A percentile compares a stretch with the other conserved stretches of the same genome.
These are phyloP conservation scores for Brachynemurus nebulosus DNA, from an alignment of 2,888 invertebrate genomes.

Conservation along the genomic window DNA sequence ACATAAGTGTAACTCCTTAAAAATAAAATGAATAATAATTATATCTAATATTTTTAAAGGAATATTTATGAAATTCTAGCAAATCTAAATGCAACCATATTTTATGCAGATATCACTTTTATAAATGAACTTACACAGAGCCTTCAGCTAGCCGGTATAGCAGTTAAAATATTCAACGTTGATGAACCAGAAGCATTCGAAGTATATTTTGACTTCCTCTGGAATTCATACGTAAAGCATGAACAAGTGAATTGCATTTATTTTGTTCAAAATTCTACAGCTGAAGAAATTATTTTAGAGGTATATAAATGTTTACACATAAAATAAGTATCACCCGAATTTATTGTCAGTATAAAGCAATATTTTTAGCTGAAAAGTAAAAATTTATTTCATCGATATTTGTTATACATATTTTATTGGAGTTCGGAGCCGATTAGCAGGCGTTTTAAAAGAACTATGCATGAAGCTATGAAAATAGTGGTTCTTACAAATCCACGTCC, in stretches of 20 bases:
- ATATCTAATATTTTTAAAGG: too few species aligned
- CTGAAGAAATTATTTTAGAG: constrained; percentile 40
- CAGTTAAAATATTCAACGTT: constrained; percentile 26
- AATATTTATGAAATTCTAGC: too few species aligned
- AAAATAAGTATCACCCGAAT: too few species aligned
- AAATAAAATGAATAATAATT: too few species aligned
- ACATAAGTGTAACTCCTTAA: too few species aligned
- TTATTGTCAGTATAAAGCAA: constrained; percentile 1
- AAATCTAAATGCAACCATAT: too few species aligned
- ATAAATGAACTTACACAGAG: constrained; percentile 20
- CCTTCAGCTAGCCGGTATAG: constrained; percentile 22
- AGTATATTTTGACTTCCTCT: constrained; percentile 31
- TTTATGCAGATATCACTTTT: constrained; percentile 23
- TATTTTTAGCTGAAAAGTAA: constrained; percentile 30
- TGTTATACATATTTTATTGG: constrained; percentile 57
- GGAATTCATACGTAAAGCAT: constrained; percentile 35
- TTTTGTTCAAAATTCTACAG: constrained; percentile 38
- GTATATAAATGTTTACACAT: constrained; percentile 25
- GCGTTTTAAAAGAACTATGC: constrained; percentile 36
- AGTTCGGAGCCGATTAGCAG: constrained; percentile 37
- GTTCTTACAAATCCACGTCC: constrained; percentile 49
- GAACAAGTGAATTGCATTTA: constrained; percentile 38
- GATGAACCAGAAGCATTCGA: not conserved
- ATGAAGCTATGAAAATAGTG: constrained; percentile 42
- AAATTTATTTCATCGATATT: constrained; percentile 45